phyloP scores from a whole-genome alignment of 2,888 invertebrate genomes.

The Nasonovia ribisnigri region DNA sequence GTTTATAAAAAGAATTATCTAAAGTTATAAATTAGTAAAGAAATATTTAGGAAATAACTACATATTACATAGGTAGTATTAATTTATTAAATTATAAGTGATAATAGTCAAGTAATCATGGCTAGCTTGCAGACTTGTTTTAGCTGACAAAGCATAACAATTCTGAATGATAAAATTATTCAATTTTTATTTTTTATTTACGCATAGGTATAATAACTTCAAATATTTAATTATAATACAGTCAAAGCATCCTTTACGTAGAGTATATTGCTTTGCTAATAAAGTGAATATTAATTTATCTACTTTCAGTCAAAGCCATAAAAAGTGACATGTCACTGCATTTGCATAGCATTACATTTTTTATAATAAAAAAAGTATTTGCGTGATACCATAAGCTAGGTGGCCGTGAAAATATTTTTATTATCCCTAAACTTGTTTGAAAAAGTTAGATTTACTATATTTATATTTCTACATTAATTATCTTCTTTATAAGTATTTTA shows the following conservation, averaged over 20 bases:
- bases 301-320: background rate
- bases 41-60: background rate
- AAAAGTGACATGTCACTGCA: background rate
- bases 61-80: background rate
- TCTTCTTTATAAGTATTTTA: background rate
- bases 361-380: background rate
- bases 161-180: background rate
- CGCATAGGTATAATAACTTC: background rate
- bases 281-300: background rate
- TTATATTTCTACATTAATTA: background rate
- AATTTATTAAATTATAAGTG: background rate
- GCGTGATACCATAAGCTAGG: fast-evolving
- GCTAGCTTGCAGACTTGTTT: background rate
- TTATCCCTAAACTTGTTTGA: background rate
- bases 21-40: background rate
- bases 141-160: background rate
- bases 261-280: background rate
- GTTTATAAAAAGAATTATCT: background rate
- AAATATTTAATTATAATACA: background rate
- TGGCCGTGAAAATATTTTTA: background rate
- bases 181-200: background rate
- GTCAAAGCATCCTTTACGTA: background rate
- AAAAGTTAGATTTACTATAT: background rate
- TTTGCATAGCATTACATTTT: background rate
- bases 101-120: background rate